phyloP scores from a whole-genome alignment of 2,888 invertebrate species.

The Acleris laterana region DNA sequence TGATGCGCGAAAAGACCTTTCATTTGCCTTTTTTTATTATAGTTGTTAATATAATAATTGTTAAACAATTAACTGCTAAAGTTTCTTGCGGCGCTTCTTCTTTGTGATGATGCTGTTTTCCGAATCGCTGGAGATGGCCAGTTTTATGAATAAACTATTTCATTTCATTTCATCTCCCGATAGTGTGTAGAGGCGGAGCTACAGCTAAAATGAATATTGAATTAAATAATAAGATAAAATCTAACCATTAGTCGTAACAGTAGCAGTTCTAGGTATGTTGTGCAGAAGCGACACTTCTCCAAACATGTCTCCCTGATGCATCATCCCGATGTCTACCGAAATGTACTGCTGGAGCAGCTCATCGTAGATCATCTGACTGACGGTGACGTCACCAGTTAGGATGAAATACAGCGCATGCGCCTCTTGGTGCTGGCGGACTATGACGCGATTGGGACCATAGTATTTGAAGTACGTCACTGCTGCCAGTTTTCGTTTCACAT shows the following conservation, averaged over 20 bases:
- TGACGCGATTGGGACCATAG: constrained; percentile 81
- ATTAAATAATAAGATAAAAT: not conserved
- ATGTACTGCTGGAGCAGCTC: constrained; percentile 72
- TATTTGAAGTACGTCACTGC: constrained; percentile 86
- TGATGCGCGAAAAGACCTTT: no score
- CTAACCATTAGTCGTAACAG: constrained; percentile 83
- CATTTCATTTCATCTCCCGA: not conserved
- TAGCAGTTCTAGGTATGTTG: constrained; percentile 84
- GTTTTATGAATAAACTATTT: not conserved
- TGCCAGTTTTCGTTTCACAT: constrained; percentile 85
- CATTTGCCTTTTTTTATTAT: no score
- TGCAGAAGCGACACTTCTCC: constrained; percentile 88
- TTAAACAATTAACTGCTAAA: no score
- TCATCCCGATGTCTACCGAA: constrained; percentile 75
- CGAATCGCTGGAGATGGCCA: no score
- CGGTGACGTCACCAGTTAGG: constrained; percentile 81
- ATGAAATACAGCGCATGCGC: constrained; percentile 87
- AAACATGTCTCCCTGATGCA: constrained; percentile 86
- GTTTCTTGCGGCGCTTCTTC: no score
- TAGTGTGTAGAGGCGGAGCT: no score
- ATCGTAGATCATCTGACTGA: constrained; percentile 81
- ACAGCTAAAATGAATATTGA: no score
- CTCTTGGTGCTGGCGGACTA: constrained; percentile 86
- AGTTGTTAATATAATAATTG: no score
- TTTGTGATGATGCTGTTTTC: no score